phyloP scores from a whole-genome alignment of 2,888 invertebrate species.

The Suillia variegata region DNA sequence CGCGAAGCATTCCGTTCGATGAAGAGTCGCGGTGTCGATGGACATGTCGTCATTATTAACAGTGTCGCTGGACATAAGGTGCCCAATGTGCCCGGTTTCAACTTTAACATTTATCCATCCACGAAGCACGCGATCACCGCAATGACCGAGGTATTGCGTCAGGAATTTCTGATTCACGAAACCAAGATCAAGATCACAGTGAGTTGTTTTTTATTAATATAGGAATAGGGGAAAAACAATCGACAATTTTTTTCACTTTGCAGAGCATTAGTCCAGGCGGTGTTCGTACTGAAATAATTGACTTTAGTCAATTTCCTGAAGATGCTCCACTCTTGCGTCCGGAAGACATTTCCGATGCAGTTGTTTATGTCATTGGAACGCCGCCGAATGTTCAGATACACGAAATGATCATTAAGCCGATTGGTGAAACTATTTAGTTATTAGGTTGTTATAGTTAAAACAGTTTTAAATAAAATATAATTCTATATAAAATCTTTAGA shows the following conservation, averaged over 20 bases:
- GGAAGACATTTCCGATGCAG: slow-evolving; percentile 24
- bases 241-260: too few relatives aligned
- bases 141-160: slow-evolving; percentile 53
- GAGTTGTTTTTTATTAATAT: slow-evolving; percentile 20
- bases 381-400: slow-evolving; percentile 49
- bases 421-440: slow-evolving; percentile 41
- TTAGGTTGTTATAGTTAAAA: slow-evolving; percentile 31
- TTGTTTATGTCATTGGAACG: slow-evolving; percentile 43
- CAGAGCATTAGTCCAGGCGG: slow-evolving; percentile 52
- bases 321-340: slow-evolving; percentile 9
- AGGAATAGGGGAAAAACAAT: neutral
- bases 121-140: slow-evolving; percentile 58
- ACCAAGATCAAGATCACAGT: slow-evolving; percentile 51
- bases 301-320: too few relatives aligned
- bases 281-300: slow-evolving; percentile 43
- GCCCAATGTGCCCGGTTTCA: slow-evolving; percentile 41
- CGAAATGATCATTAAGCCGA: slow-evolving; percentile 47
- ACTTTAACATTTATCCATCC: slow-evolving; percentile 51
- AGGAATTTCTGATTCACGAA: slow-evolving; percentile 48
- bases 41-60: slow-evolving; percentile 64
- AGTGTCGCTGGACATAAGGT: slow-evolving; percentile 57
- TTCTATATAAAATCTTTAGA: neutral
- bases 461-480: neutral
- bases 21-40: slow-evolving; percentile 60
- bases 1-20: slow-evolving; percentile 63